phyloP scores from a whole-genome alignment of 2,888 invertebrate species.

The Trichopria drosophilae region DNA sequence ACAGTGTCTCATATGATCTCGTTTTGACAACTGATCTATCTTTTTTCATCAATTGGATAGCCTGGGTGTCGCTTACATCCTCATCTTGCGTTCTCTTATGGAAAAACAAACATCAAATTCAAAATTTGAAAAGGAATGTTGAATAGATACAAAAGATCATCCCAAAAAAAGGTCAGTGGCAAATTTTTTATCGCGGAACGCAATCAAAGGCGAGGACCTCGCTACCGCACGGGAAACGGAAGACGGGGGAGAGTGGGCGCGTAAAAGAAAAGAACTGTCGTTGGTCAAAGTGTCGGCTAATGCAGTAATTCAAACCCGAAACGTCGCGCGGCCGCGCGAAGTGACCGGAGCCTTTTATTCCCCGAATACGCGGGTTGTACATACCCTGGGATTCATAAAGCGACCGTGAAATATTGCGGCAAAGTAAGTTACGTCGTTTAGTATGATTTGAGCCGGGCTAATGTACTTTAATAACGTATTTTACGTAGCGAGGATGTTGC shows the following conservation, averaged over 20 bases:
- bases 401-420: slow-evolving; percentile 45
- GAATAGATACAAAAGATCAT: too few relatives aligned
- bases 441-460: slow-evolving; percentile 45
- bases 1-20: too few relatives aligned
- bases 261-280: slow-evolving; percentile 32
- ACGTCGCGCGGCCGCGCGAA: slow-evolving; percentile 35
- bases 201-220: too few relatives aligned
- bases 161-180: too few relatives aligned
- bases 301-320: slow-evolving; percentile 38
- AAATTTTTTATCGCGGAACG: too few relatives aligned
- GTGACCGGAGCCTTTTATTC: slow-evolving; percentile 42
- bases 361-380: slow-evolving; percentile 31
- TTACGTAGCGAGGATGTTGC: slow-evolving; percentile 36
- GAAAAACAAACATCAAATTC: too few relatives aligned
- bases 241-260: slow-evolving; percentile 24
- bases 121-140: too few relatives aligned
- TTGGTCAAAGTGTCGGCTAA: slow-evolving; percentile 34
- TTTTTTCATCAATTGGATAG: too few relatives aligned
- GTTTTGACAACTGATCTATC: too few relatives aligned
- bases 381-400: slow-evolving; percentile 45
- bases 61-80: too few relatives aligned
- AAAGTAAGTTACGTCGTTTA: slow-evolving; percentile 48
- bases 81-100: too few relatives aligned
- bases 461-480: slow-evolving; percentile 46
- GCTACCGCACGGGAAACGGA: too few relatives aligned